phyloP scores from a whole-genome alignment of 1,140 invertebrate genomes.

The Lethrus apterus region DNA sequence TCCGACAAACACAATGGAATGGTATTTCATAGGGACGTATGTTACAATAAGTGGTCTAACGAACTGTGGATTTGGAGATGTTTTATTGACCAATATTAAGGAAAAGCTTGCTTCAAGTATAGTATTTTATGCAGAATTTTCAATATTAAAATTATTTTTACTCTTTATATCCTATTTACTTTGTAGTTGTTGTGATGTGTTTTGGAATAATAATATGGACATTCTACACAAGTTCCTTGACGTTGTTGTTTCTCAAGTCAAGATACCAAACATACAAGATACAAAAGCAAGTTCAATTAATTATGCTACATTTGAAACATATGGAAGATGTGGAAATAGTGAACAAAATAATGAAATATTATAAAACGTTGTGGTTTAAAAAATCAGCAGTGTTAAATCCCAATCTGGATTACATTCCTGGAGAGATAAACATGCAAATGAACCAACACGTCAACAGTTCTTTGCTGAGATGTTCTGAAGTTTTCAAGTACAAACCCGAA shows the following conservation, averaged over 20 bases:
- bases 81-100: background rate
- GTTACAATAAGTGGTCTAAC: background rate
- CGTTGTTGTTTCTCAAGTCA: background rate
- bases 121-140: background rate
- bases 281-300: background rate
- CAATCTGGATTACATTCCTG: background rate
- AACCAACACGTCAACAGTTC: slow-evolving; percentile 2
- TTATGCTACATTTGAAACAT: background rate
- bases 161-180: background rate
- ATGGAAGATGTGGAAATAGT: background rate
- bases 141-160: background rate
- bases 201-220: slow-evolving; percentile 3
- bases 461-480: slow-evolving; percentile 6
- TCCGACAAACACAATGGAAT: background rate
- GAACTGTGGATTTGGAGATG: slow-evolving; percentile 10
- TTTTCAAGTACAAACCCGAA: slow-evolving; percentile 25
- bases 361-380: slow-evolving; percentile 2
- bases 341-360: slow-evolving; percentile 5
- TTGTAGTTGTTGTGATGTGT: background rate
- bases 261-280: background rate
- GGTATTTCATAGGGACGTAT: slow-evolving; percentile 8
- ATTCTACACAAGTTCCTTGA: background rate
- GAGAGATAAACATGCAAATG: background rate
- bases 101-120: slow-evolving; percentile 10
- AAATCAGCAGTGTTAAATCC: background rate